Percentiles rank a stretch among this genome's conserved stretches.
phyloP scores from a whole-genome alignment of 2,797 vertebrate species.

The Alfaro cultratus region DNA sequence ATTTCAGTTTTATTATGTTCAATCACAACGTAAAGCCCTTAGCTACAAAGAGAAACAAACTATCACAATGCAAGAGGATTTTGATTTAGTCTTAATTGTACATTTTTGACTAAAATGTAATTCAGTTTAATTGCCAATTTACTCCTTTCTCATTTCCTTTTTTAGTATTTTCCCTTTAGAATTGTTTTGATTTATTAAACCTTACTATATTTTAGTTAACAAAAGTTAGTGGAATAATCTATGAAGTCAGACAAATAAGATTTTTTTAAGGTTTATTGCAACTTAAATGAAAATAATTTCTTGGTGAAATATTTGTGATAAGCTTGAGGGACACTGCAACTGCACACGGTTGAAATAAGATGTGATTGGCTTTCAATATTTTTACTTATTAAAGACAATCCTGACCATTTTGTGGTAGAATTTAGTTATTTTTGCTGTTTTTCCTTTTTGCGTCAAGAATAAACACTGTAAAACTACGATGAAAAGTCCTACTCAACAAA shows the following conservation, averaged over 20 bases:
- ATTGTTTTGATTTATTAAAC: neutral
- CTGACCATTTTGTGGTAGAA: neutral
- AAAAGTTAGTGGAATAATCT: neutral
- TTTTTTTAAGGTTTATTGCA: neutral
- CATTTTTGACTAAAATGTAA: neutral
- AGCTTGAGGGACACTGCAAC: neutral
- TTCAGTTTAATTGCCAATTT: neutral
- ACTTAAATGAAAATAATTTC: neutral
- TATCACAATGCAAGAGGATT: neutral
- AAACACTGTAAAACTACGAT: neutral
- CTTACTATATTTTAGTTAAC: neutral
- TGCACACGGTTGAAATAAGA: neutral
- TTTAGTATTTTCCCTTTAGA: neutral
- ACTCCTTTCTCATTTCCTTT: neutral
- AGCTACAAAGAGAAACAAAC: neutral
- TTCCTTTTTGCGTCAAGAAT: neutral
- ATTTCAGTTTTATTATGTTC: neutral
- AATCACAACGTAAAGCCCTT: neutral
- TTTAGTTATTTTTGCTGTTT: neutral
- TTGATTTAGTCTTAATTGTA: neutral
- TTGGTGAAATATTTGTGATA: neutral
- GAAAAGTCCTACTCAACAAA: neutral
- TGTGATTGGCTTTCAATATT: neutral
- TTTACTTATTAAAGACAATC: neutral
- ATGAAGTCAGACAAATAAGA: neutral